Percentiles rank a stretch among this genome's conserved stretches.
Evolutionary conservation across 2,888 invertebrate species (phyloP).

Genomic region (Seira musarum): DNA sequence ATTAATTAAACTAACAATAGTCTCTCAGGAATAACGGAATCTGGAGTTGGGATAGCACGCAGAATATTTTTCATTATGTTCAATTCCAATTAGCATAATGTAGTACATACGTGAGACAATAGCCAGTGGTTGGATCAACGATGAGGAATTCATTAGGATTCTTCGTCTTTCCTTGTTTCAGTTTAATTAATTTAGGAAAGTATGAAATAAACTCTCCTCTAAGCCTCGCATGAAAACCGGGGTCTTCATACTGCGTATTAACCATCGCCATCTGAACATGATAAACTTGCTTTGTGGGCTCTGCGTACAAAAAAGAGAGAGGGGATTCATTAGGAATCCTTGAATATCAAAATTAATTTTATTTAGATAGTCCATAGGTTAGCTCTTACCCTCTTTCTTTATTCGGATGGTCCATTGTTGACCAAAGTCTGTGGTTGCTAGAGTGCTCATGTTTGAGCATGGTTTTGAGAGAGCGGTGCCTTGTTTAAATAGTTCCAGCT

Average conservation of each 20-base stretch:
- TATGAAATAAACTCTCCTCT: conserved; percentile 56
- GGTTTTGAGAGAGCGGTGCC: conserved; percentile 24
- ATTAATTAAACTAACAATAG: too few relatives aligned
- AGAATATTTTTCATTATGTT: too few relatives aligned
- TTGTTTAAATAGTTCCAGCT: conserved; percentile 26
- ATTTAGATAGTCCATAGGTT: not conserved
- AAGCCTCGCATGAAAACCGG: conserved; percentile 34
- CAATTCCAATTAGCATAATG: too few relatives aligned
- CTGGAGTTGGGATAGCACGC: too few relatives aligned
- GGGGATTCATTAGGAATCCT: not conserved
- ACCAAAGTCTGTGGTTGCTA: conserved; percentile 28
- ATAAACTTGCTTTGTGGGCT: conserved; percentile 14
- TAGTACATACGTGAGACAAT: conserved; percentile 29
- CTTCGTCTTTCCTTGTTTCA: conserved; percentile 3
- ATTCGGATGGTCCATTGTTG: conserved; percentile 39
- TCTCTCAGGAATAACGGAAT: too few relatives aligned
- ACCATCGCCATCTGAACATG: conserved; percentile 26
- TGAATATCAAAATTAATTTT: not conserved
- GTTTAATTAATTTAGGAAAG: conserved; percentile 44
- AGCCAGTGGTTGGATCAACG: conserved; percentile 4
- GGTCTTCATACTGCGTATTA: conserved; percentile 34
- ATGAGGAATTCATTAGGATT: conserved; percentile 22
- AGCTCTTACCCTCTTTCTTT: conserved; percentile 25
- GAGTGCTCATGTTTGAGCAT: conserved; percentile 15
- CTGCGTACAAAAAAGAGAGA: conserved; percentile 1